A percentile compares a stretch with the other conserved stretches of the same genome.
These are phyloP conservation scores for Sepiola atlantica DNA, from an alignment of 2,888 invertebrate species.

Conservation along the genomic window DNA sequence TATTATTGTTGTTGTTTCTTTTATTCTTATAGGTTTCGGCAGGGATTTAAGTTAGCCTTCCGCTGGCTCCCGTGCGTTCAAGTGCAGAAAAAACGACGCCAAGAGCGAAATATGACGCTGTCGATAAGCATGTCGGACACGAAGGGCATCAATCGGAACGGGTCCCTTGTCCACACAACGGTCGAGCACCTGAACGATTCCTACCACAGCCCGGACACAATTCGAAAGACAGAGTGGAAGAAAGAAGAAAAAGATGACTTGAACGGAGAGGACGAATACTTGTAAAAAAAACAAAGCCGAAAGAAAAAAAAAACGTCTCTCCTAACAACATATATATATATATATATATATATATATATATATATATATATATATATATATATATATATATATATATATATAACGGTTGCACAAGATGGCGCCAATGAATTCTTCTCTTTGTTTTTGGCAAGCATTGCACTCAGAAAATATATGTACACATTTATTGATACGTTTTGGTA, in stretches of 20 bases:
- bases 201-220: constrained; percentile 53
- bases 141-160: constrained; percentile 65
- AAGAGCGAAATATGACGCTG: constrained; percentile 59
- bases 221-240: constrained; percentile 54
- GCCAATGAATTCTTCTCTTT: background rate
- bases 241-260: constrained; percentile 13
- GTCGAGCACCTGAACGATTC: constrained; percentile 65
- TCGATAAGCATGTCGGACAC: constrained; percentile 62
- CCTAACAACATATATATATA: background rate
- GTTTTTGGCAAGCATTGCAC: background rate
- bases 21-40: constrained; percentile 83
- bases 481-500: background rate
- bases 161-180: constrained; percentile 67
- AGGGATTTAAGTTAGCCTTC: constrained; percentile 94
- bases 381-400: background rate
- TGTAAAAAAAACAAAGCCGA: background rate
- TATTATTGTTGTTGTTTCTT: background rate
- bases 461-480: background rate
- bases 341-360: too few relatives aligned
- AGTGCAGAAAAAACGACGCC: constrained; percentile 59
- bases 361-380: too few relatives aligned
- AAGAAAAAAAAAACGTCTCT: background rate
- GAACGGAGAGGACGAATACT: constrained; percentile 1
- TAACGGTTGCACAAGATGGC: background rate
- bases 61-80: constrained; percentile 87